These are phyloP conservation scores for Apocrypta bakeri DNA, from an alignment of 1,140 invertebrate species.

Conservation along the genomic window DNA sequence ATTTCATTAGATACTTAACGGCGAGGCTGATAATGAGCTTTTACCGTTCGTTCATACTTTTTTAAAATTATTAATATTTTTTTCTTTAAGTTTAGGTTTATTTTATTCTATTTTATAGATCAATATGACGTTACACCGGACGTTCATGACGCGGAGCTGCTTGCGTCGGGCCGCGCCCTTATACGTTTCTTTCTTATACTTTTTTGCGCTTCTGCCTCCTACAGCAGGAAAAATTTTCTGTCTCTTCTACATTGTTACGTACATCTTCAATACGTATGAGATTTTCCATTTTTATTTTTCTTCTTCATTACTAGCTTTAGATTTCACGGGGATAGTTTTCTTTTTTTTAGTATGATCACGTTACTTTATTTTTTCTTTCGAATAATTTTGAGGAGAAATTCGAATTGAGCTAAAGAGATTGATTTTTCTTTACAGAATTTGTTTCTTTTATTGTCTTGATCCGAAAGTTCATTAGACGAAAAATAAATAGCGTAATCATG, in stretches of 20 bases:
- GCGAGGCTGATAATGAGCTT: constrained; percentile 51
- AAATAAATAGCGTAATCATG: constrained; percentile 44
- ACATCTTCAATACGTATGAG: constrained; percentile 53
- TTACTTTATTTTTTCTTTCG: constrained; percentile 32
- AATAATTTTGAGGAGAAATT: constrained; percentile 40
- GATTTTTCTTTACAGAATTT: constrained; percentile 39
- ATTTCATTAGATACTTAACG: constrained; percentile 67
- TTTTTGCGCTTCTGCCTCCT: constrained; percentile 44
- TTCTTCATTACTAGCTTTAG: constrained; percentile 55
- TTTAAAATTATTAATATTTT: constrained; percentile 53
- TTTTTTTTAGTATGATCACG: constrained; percentile 43
- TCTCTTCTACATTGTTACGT: constrained; percentile 52
- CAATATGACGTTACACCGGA: constrained; percentile 55
- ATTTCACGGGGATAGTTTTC: constrained; percentile 52
- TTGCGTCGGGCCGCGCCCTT: constrained; percentile 54
- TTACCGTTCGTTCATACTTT: constrained; percentile 55
- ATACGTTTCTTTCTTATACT: constrained; percentile 38
- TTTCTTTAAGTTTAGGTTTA: constrained; percentile 58
- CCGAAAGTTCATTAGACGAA: constrained; percentile 38
- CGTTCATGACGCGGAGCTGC: constrained; percentile 64
- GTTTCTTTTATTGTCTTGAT: constrained; percentile 46
- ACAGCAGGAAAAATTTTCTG: constrained; percentile 48
- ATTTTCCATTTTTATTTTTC: constrained; percentile 46
- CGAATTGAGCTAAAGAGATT: constrained; percentile 48
- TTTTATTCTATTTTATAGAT: constrained; percentile 51